Evolutionary conservation across 2,797 vertebrate genomes (phyloP), one percentile per base, ranked within the genome.

Genomic region (Arnoldichthys spilopterus): DNA sequence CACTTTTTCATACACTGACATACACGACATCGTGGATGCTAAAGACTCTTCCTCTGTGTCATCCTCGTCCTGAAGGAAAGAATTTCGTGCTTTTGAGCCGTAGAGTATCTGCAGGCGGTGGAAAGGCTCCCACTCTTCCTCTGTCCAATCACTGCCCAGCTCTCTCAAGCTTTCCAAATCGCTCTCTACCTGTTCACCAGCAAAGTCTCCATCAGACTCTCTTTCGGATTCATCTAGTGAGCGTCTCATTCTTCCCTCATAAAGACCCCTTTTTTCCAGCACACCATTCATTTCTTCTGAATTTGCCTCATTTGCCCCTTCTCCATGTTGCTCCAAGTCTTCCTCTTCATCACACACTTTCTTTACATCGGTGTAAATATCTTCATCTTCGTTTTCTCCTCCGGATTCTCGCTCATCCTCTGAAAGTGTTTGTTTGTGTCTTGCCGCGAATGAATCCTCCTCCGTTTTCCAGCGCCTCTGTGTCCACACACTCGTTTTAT

Each of bases 61-160:
- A 4, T 87, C 81, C 2, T 72, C 72, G 7, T 67, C 78, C 18
- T 20, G 47, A 8, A 32, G 7, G 3, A 70, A 45, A 22, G n/a
- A 6, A 8, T 16, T 0, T 4, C 12, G 43, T 20, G 63, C 28
- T 45, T 63, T 63, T 7, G 62, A 24, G 0, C 45, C 49, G 22
- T 53, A 86, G 63, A 86, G 74, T 6, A 69, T 80, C 58, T 85
- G 81, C 40, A 82, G 63, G 6, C 58, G 74, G 8, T 71, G 62
- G 53, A 86, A 82, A 0, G 85, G 85, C 56, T 86, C 81, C 22
- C 74, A 74, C 24, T 86, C 85, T 20, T 71, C 78, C 20, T 85
- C 85, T 0, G 76, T 72, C 22, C 43, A 66, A 45, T 88, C 86
- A 1, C 56, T 64, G 49, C 67, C 74, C 20, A 82, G 68, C 37